Evolutionary conservation across 2,797 vertebrate genomes (phyloP).

Genomic region (Cuculus canorus): DNA sequence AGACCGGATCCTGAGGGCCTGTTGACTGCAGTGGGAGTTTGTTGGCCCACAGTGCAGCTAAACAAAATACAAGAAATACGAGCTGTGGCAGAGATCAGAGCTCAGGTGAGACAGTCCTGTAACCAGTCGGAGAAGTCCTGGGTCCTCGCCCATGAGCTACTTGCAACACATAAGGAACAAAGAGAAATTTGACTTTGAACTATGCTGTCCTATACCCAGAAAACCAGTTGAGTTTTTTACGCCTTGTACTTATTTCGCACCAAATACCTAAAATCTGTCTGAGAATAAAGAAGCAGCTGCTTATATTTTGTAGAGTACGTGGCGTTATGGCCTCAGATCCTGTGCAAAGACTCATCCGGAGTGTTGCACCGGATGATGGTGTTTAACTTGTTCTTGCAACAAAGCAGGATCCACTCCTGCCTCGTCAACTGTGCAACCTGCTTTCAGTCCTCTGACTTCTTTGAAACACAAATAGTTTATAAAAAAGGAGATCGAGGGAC

Average conservation of each 20-base stretch:
- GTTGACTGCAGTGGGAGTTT: slow-evolving; percentile 31
- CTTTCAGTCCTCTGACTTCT: neutral
- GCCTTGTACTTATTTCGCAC: neutral
- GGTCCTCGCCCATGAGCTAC: neutral
- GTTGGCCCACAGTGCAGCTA: neutral
- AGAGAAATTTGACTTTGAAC: slow-evolving; percentile 29
- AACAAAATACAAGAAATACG: slow-evolving; percentile 27
- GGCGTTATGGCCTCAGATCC: neutral
- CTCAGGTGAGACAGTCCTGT: neutral
- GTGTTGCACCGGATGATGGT: neutral
- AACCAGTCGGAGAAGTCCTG: slow-evolving; percentile 35
- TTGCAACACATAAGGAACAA: slow-evolving; percentile 8
- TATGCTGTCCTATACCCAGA: neutral
- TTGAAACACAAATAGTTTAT: neutral
- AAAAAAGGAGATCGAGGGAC: neutral
- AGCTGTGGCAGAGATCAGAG: slow-evolving; percentile 33
- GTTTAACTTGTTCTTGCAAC: neutral
- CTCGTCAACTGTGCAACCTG: accelerated
- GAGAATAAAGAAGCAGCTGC: neutral
- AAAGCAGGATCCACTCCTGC: neutral
- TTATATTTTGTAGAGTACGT: neutral
- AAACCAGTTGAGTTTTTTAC: neutral
- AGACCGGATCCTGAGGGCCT: neutral
- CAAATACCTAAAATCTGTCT: neutral
- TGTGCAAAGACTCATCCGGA: neutral